These are phyloP conservation scores for Hippocampus kuda DNA, from an alignment of 2,797 vertebrate species.

Conservation along the genomic window DNA sequence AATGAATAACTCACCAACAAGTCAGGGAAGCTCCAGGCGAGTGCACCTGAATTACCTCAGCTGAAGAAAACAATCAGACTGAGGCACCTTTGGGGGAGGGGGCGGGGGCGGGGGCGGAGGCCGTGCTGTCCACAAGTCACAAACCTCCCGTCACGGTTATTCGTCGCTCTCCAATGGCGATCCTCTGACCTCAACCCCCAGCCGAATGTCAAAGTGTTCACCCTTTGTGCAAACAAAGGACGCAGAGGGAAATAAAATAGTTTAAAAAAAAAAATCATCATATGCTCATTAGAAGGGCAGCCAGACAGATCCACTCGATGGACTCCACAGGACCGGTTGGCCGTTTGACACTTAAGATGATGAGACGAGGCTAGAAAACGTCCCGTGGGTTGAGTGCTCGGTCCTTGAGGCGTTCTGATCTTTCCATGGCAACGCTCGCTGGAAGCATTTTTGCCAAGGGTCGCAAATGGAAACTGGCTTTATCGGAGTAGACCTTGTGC, in stretches of 20 bases:
- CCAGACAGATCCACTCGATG: slow-evolving; percentile 36
- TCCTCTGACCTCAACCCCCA: slow-evolving; percentile 42
- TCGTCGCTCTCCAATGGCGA: slow-evolving; percentile 29
- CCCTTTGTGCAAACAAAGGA: slow-evolving; percentile 20
- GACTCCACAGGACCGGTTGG: slow-evolving; percentile 43
- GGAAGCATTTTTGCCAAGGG: slow-evolving; percentile 36
- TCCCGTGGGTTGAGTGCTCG: slow-evolving; percentile 15
- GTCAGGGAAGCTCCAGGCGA: slow-evolving; percentile 52
- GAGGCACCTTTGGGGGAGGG: slow-evolving; percentile 16
- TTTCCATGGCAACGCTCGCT: slow-evolving; percentile 18
- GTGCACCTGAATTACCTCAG: slow-evolving; percentile 55
- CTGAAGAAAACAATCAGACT: slow-evolving; percentile 53
- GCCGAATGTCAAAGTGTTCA: slow-evolving; percentile 44
- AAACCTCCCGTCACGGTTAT: slow-evolving; percentile 42
- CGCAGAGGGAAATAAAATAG: slow-evolving; percentile 22
- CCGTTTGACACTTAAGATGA: slow-evolving; percentile 41
- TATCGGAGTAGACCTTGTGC: slow-evolving; percentile 17
- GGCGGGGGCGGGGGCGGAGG: slow-evolving; percentile 27
- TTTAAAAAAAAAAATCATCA: too few species aligned
- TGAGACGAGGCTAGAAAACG: slow-evolving; percentile 16
- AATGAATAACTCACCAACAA: slow-evolving; percentile 65
- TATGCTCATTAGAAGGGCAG: slow-evolving; percentile 44
- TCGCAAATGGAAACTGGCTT: slow-evolving; percentile 9
- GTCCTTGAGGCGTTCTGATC: slow-evolving; percentile 31
- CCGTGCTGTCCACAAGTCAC: slow-evolving; percentile 18